phyloP scores from a whole-genome alignment of 2,888 invertebrate species.

The Callosobruchus maculatus region DNA sequence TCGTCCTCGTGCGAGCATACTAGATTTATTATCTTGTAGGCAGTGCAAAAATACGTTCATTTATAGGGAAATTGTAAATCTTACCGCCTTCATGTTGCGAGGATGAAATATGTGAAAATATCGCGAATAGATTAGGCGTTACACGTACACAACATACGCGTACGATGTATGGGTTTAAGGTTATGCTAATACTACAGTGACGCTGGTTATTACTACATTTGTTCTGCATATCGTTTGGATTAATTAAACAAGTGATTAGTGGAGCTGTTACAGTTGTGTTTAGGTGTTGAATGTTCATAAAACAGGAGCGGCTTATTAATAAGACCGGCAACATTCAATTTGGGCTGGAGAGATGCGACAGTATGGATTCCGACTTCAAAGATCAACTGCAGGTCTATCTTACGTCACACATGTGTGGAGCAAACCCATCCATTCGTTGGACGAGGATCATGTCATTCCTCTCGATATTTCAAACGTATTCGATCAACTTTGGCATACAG shows the following conservation, averaged over 20 bases:
- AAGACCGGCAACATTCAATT: no score
- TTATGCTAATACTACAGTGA: background rate
- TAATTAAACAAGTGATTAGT: background rate
- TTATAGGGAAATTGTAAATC: slow-evolving; percentile 3
- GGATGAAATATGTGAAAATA: slow-evolving; percentile 3
- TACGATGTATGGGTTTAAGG: background rate
- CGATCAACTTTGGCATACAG: no score
- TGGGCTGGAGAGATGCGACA: no score
- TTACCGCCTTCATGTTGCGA: background rate
- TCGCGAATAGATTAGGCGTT: slow-evolving; percentile 1
- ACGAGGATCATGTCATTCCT: no score
- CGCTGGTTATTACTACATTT: background rate
- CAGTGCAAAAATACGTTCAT: background rate
- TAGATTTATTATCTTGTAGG: background rate
- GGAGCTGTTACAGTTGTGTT: background rate
- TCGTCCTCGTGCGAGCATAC: background rate
- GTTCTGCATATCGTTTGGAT: background rate
- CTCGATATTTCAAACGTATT: no score
- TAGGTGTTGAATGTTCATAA: no score
- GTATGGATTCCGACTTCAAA: no score
- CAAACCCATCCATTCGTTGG: no score
- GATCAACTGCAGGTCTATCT: no score
- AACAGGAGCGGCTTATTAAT: no score
- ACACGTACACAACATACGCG: background rate
- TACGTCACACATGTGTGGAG: no score